Base-by-base conservation (phyloP, 2,113 vertebrate species). In the Zapus hudsonius region DNA sequence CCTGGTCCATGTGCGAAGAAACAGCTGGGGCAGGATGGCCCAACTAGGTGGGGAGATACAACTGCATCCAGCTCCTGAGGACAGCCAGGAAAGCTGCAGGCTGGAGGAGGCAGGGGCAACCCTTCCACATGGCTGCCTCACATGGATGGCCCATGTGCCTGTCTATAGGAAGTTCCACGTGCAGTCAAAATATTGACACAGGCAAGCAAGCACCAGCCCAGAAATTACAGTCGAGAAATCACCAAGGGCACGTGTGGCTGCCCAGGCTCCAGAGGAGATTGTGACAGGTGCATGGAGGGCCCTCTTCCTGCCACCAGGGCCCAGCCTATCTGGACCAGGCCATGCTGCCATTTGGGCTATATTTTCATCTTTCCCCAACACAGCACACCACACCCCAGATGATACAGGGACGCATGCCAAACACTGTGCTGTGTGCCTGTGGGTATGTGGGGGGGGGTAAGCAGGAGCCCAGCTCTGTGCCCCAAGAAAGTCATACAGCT, bases 111-210 rank as follows among this genome's bases (percentile, higher is more conserved):
- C 31, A 33, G 31, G 80, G 57, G 36, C 17, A 16, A 27, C 63
- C 44, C 19, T 74, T 69, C 72, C 25, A 23, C 10, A 8, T 33
- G 47, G 23, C 93, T 31, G 31, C n/a, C 72, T 75, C 91, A 82
- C 9, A 0, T 1, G 76, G 83, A 27, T 17, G 1, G 19, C 22
- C 73, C 76, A 66, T 0, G 20, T 47, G 86, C 5, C 9, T 15
- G 47, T 55, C 74, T 25, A 47, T 40, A 90, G 90, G 47, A 78
- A 92, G 74, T 64, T 33, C 27, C 88, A 87, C 0, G 7, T 33
- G 40, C 19, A 3, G 70, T 74, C 89, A 74, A 73, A 94, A 90
- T 85, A 90, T 78, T 92, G 92, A 95, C 93, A 92, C 74, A 91
- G 79, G 74, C 3, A 17, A 47, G 63, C 1, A 3, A 33, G n/a